Percentiles rank a stretch among this genome's conserved stretches.
These are phyloP conservation scores for Drosophila takahashii DNA, from an alignment of 1,140 invertebrate species.

Conservation along the genomic window DNA sequence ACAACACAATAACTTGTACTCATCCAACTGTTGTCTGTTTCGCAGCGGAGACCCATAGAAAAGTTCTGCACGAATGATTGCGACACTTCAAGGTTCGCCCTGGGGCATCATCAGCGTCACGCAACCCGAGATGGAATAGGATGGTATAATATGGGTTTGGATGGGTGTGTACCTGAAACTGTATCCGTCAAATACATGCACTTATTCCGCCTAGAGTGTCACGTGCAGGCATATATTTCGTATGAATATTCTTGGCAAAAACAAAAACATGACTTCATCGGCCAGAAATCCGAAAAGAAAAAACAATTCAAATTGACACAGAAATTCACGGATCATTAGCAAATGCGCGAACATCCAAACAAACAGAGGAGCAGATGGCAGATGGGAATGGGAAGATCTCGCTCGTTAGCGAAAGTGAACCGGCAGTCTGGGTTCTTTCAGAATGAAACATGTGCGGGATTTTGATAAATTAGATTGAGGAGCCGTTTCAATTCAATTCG, in stretches of 20 bases:
- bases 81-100: conserved; percentile 64
- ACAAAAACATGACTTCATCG: conserved; percentile 68
- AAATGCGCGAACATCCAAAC: conserved; percentile 40
- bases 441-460: conserved; percentile 61
- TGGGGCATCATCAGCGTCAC: conserved; percentile 55
- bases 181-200: conserved; percentile 21
- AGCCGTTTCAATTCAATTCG: conserved; percentile 52
- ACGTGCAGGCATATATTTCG: conserved; percentile 59
- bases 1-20: conserved; percentile 21
- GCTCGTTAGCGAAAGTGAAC: conserved; percentile 8
- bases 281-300: conserved; percentile 22
- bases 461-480: conserved; percentile 70
- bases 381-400: conserved; percentile 30
- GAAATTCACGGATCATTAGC: conserved; percentile 77
- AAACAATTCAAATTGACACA: conserved; percentile 49
- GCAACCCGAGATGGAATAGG: conserved; percentile 41
- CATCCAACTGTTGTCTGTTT: conserved; percentile 54
- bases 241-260: conserved; percentile 18
- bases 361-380: conserved; percentile 37
- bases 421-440: background rate
- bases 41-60: conserved; percentile 29
- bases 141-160: background rate
- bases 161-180: conserved; percentile 37
- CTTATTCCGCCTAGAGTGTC: conserved; percentile 55
- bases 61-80: conserved; percentile 77